Conservation (phyloP, 2,113 vertebrate species). For the Halcyon malimbica region DNA sequence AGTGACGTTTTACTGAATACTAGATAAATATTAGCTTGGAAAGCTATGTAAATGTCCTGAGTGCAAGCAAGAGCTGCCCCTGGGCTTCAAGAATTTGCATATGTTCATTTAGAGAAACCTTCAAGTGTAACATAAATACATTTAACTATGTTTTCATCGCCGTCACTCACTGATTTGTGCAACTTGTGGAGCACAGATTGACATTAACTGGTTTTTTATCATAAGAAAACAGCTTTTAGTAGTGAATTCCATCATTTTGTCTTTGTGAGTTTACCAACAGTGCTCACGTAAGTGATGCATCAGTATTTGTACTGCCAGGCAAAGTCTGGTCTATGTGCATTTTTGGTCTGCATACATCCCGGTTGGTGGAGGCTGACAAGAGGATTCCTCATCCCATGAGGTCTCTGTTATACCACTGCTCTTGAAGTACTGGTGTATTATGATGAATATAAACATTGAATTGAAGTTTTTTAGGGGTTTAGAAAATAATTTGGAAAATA, state of each 20-base stretch:
- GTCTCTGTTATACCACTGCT: not conserved
- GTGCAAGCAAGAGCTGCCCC: not conserved
- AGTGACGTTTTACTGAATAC: slow-evolving; percentile 17
- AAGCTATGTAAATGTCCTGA: slow-evolving; percentile 19
- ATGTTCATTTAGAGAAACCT: slow-evolving; percentile 29
- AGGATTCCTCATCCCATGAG: not conserved
- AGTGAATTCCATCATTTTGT: not conserved
- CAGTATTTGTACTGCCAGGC: not conserved
- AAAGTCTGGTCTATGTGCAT: not conserved
- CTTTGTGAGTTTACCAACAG: not conserved
- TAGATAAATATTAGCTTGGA: slow-evolving; percentile 15
- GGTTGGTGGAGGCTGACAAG: not conserved
- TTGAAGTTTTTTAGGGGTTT: not conserved
- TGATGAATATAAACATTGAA: not conserved
- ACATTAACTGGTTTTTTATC: not conserved
- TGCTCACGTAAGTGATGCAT: rapidly evolving
- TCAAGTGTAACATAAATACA: slow-evolving; percentile 14
- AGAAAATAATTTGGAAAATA: not conserved
- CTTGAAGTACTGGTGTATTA: not conserved
- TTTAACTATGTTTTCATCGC: not conserved
- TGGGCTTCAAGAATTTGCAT: slow-evolving; percentile 37
- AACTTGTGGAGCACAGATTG: not conserved
- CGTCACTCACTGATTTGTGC: not conserved
- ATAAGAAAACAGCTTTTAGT: not conserved
- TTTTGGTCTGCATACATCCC: not conserved